Percentiles rank a stretch among this genome's conserved stretches.
These are phyloP conservation scores for Meiosimyza platycephala DNA, from an alignment of 2,888 invertebrate genomes.

Conservation along the genomic window DNA sequence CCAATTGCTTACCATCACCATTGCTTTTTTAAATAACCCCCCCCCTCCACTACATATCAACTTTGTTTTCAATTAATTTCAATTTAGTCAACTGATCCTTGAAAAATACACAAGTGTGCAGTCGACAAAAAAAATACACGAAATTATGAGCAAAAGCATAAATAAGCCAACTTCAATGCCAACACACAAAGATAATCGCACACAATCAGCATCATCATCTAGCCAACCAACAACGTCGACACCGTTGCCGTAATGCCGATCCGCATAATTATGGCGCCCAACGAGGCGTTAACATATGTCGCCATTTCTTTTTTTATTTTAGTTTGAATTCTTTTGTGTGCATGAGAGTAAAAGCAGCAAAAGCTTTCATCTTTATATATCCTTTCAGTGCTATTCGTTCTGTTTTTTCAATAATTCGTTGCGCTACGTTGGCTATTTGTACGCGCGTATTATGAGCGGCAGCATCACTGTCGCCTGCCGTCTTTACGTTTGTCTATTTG, in stretches of 20 bases:
- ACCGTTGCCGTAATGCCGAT: constrained; percentile 11
- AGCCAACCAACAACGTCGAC: constrained; percentile 31
- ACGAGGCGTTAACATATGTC: constrained; percentile 57
- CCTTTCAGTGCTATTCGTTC: constrained; percentile 32
- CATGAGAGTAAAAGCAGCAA: constrained; percentile 3
- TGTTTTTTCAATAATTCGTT: constrained; percentile 10
- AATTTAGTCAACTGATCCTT: constrained; percentile 32
- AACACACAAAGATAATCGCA: constrained; percentile 33
- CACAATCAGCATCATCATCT: constrained; percentile 38
- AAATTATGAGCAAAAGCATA: constrained; percentile 49
- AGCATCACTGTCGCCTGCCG: constrained; percentile 32
- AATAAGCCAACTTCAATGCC: constrained; percentile 53
- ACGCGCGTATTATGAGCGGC: no score
- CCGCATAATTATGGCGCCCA: constrained; percentile 56
- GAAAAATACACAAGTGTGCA: constrained; percentile 15
- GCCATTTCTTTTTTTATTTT: constrained; percentile 25
- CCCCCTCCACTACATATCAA: no score
- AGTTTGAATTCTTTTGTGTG: background rate
- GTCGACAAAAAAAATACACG: constrained; percentile 3
- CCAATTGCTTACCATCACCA: background rate
- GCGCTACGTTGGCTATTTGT: constrained; percentile 26
- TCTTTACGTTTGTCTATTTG: background rate
- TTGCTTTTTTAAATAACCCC: no score
- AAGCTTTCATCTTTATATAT: constrained; percentile 41
- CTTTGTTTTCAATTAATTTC: constrained; percentile 15